These are phyloP conservation scores for Chloroceryle amazona DNA, from an alignment of 2,797 vertebrate species.

Conservation along the genomic window DNA sequence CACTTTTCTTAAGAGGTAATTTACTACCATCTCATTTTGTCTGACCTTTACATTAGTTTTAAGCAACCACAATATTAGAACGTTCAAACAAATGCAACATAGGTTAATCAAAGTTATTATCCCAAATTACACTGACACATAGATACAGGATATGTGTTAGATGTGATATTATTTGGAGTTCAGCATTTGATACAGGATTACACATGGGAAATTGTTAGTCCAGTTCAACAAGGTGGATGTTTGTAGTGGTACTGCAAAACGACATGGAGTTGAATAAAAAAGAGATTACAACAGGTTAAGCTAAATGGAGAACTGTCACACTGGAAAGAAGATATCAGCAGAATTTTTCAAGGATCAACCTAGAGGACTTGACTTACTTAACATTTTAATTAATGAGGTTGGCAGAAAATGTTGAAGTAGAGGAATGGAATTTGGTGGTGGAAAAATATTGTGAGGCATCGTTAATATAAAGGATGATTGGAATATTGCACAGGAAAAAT, in stretches of 20 bases:
- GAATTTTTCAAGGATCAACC: constrained; percentile 40
- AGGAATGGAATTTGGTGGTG: constrained; percentile 25
- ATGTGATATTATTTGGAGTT: not conserved
- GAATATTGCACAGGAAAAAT: constrained; percentile 32
- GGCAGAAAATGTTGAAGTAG: constrained; percentile 12
- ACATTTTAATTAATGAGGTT: constrained; percentile 51
- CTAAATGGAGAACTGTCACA: constrained; percentile 17
- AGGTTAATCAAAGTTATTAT: constrained; percentile 22
- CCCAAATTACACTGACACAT: not conserved
- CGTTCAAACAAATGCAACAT: not conserved
- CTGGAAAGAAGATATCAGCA: not conserved
- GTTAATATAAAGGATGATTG: constrained; percentile 26
- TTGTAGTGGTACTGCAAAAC: not conserved
- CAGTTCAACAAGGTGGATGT: not conserved
- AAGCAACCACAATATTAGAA: not conserved
- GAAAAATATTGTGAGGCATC: constrained; percentile 44
- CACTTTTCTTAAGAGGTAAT: constrained; percentile 18
- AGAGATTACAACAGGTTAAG: not conserved
- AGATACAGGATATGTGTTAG: not conserved
- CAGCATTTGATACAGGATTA: not conserved
- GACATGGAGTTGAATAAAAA: not conserved
- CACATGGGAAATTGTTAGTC: not conserved
- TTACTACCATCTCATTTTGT: not conserved
- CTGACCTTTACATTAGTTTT: constrained; percentile 38
- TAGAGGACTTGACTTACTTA: constrained; percentile 26